phyloP scores from a whole-genome alignment of 2,888 invertebrate species.

The Linhomoeus sp. region DNA sequence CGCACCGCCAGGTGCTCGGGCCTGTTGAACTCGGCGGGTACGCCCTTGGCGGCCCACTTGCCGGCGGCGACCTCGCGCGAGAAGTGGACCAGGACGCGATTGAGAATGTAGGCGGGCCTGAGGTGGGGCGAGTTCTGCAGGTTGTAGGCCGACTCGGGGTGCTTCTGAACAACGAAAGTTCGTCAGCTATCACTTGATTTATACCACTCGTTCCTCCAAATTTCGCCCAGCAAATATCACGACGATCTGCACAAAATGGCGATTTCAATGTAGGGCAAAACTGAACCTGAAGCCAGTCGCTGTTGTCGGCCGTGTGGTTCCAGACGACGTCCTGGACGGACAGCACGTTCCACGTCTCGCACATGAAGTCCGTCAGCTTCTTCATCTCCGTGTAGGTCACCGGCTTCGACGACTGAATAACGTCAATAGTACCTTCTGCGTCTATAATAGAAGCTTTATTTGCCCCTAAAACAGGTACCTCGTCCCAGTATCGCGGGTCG shows the following conservation, averaged over 20 bases:
- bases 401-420: too few species aligned
- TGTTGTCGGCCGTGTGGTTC: slow-evolving; percentile 92
- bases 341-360: slow-evolving; percentile 57
- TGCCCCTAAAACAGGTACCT: too few species aligned
- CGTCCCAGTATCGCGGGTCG: too few species aligned
- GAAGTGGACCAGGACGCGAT: slow-evolving; percentile 55
- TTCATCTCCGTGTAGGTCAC: slow-evolving; percentile 51
- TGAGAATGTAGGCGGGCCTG: slow-evolving; percentile 77
- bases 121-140: slow-evolving; percentile 71
- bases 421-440: too few species aligned
- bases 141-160: slow-evolving; percentile 83
- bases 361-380: slow-evolving; percentile 50
- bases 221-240: background rate
- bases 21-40: slow-evolving; percentile 46
- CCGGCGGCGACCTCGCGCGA: slow-evolving; percentile 28
- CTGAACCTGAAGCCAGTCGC: slow-evolving; percentile 52
- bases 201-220: too few species aligned
- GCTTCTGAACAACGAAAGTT: too few species aligned
- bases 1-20: slow-evolving; percentile 48
- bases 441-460: too few species aligned
- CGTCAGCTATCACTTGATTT: too few species aligned
- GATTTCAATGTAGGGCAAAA: background rate
- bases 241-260: background rate
- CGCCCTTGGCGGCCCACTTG: slow-evolving; percentile 43
- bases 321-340: slow-evolving; percentile 88